Base-by-base conservation (phyloP, 92 coral and sea anemone genomes). In the Zoanthus gigantus region DNA sequence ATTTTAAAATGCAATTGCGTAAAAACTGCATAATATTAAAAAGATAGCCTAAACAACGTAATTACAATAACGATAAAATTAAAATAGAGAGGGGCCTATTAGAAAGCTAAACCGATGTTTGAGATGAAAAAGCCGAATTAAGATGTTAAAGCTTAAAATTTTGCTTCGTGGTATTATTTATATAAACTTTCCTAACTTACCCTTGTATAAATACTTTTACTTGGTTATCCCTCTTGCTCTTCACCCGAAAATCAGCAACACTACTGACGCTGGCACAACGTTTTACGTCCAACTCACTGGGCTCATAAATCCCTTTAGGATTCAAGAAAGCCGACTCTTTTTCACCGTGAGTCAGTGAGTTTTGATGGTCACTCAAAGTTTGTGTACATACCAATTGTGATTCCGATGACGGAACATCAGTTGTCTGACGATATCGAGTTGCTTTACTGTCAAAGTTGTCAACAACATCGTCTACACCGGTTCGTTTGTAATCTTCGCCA, bases 221-320 rank as follows among this genome's bases (percentile, higher is more conserved):
- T 65, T 23, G 72, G 15, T 42, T 79, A 23, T 37, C 84, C 23
- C 44, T 81, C 46, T 66, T 66, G 29, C 37, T 45, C 60, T 81
- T 67, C 46, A 57, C 37, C 6, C 74, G 75, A 65, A 81, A 46
- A 28, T 81, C 85, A 66, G 74, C 63, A 42, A 81, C 53, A 28
- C 85, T 81, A 67, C 75, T 81, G 28, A 81, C 74, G 15, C 85
- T 81, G 44, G 48, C 44, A 66, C 75, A 81, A 9, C 85, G 85
- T 60, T 73, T 23, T 13, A 68, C 60, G 12, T 66, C 74, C 29
- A 37, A 57, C 60, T 12, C 15, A 2, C 2, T 23, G 15, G 45
- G 74, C 8, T 65, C 16, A 47, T 29, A 28, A 56, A 29, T 66
- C 13, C 53, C 45, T 65, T 68, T 42, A 6, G 1, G 14, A 15